Evolutionary conservation across 2,888 invertebrate species (phyloP), one percentile per base, ranked within the genome.

Genomic region (Clistopyga incitator): DNA sequence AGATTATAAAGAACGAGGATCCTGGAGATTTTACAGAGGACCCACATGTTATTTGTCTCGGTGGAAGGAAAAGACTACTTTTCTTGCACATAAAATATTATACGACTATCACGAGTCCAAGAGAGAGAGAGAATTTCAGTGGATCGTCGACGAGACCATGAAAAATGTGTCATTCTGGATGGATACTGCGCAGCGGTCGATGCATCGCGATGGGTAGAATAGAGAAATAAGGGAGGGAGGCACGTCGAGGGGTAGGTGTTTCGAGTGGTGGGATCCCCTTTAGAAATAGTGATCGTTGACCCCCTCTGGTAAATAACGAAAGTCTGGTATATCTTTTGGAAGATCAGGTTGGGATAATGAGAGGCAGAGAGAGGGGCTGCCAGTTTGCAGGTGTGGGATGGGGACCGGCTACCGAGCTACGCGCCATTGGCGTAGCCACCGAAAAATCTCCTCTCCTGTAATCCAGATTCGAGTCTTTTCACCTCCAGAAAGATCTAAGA

Each of bases 341-440:
- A 92, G 92, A 92, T 92, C 92, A 91, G 90, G 91, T 91, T 90
- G 88, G 92, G 91, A 93, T 93, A 92, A 92, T 92, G 91, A 92
- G 92, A 92, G 91, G 92, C 91, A 91, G 90, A 50, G 83, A 91
- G 90, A 50, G 83, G 76, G 72, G 78, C 64, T 80, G 90, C 86
- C 91, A 91, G 90, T 89, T 90, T 84, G 91, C 92, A 92, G 92
- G 92, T 92, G 93, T 92, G 91, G 92, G 91, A 90, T 90, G 92
- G 88, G 90, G 90, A 90, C 89, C 88, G 86, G 90, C 93, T 93
- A 93, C 93, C 88, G 92, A 87, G 90, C 91, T 93, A 93, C 93
- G 88, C 89, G 78, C 87, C 92, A 92, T 90, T 91, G 91, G 91
- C 90, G 91, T 91, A 91, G 87, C 84, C 82, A 89, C 88, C 82